Evolutionary conservation across 2,113 vertebrate species (phyloP).

Genomic region (Amazona guildingii): DNA sequence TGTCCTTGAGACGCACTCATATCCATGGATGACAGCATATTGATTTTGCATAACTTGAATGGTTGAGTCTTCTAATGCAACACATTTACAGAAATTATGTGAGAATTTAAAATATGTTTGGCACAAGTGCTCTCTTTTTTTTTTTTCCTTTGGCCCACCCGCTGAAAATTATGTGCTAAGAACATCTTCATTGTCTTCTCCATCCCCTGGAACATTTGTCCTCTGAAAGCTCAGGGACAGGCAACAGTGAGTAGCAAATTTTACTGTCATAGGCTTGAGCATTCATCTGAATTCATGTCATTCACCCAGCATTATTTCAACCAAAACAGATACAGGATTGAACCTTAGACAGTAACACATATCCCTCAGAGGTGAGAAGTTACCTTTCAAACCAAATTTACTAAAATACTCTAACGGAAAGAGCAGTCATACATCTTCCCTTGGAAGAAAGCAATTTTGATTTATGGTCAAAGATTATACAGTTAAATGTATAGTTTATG

Average conservation of each 20-base stretch:
- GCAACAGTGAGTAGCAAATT: neutral
- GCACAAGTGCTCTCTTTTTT: neutral
- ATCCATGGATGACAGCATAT: conserved; percentile 8
- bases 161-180: neutral
- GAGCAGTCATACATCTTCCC: neutral
- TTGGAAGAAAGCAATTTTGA: neutral
- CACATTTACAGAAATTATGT: neutral
- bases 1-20: conserved; percentile 20
- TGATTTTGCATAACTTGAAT: conserved; percentile 25
- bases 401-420: neutral
- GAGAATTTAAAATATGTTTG: neutral
- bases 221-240: neutral
- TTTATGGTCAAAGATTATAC: neutral
- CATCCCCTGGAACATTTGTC: neutral
- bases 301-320: neutral
- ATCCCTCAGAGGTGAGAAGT: neutral
- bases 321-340: neutral
- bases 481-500: neutral
- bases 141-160: neutral
- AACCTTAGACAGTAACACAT: neutral
- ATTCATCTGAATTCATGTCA: neutral
- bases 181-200: neutral
- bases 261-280: neutral
- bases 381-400: neutral
- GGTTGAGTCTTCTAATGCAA: neutral